Evolutionary conservation across 2,113 vertebrate genomes (phyloP), one percentile per base, ranked within the genome.

Genomic region (Nicator chloris): DNA sequence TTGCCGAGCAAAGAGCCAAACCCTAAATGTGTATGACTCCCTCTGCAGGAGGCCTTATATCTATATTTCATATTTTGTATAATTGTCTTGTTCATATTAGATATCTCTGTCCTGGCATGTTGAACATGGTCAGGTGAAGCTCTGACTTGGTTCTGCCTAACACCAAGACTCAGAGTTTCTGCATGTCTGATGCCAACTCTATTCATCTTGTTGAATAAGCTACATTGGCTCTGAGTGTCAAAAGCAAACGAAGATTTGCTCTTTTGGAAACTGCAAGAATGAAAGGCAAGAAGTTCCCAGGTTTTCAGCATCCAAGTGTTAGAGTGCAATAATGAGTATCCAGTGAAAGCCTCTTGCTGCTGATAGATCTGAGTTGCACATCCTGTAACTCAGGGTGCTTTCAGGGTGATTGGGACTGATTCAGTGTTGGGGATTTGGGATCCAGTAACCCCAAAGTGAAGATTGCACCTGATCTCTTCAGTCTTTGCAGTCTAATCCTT

Each of bases 1-100:
- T 92, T 96, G 42, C 50, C 40, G n/a, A 88, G 71, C 40, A 96
- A 95, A 96, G 87, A 61, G 18, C 15, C 28, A 73, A 87, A 70
- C 18, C 15, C 23, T 30, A 0, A 13, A 7, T 44, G 31, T 33
- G 24, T 64, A 26, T 42, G 15, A 86, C 10, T 82, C 33, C 31
- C 7, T 88, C 30, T 89, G 66, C 30, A 64, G 28, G 49, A 86
- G 8, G 28, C 16, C 31, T 81, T 61, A 10, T 2, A 22, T 64
- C 45, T 73, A 1, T 28, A 61, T 80, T 93, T 82, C 39, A 12
- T 60, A 53, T 69, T 91, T 63, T 60, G 22, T 31, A 35, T 47
- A 28, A 22, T 40, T 64, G 45, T 61, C 65, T 57, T 82, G 69
- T 71, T 96, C 76, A 54, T 57, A 53, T 49, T 23, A 60, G 12